Evolutionary conservation across 64 coral and sea anemone genomes (phyloP), one percentile per base, ranked within the genome.

Genomic region (Montipora sp.): DNA sequence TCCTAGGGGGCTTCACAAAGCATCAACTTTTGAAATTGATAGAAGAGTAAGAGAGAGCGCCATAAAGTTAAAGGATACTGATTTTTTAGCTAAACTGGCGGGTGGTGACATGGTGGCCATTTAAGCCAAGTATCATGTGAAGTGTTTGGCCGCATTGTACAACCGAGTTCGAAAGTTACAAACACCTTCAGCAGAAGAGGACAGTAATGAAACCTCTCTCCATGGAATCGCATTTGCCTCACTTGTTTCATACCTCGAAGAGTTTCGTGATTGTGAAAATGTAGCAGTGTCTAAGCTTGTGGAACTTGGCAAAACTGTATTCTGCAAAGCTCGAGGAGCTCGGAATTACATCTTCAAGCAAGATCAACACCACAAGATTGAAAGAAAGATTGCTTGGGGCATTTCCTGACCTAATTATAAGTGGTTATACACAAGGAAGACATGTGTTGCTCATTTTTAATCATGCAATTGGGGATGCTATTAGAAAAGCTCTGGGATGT

Each of bases 71-170:
- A 57, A 85, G 47, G 82, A 85, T 66, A 68, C 59, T 59, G 67
- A 69, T 19, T 43, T 85, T 59, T 85, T 85, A 66, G 82, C 59
- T 68, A 85, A 85, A 67, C 82, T 85, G 2, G 82, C 65, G 46
- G 12, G 18, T 70, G 82, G 59, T 70, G 82, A 85, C 16, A 85
- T 85, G 51, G 51, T 55, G 51, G 51, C 51, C 51, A 55, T 55
- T 55, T 7, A 55, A 55, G 9, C 51, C 51, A 66, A 85, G 27
- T 85, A 85, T 19, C 82, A 68, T n/a, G 67, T 68, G 59, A 47
- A 57, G 46, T 85, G 82, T 85, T 70, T 68, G 21, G 67, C 22
- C 14, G 61, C 82, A 67, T 70, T 85, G 60, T 19, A 67, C 18
- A 48, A 66, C 0, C 36, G 59, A 48, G 3, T 85, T 57, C 59